Base-by-base conservation (phyloP, 2,113 vertebrate genomes). In the Anoura caudifer region DNA sequence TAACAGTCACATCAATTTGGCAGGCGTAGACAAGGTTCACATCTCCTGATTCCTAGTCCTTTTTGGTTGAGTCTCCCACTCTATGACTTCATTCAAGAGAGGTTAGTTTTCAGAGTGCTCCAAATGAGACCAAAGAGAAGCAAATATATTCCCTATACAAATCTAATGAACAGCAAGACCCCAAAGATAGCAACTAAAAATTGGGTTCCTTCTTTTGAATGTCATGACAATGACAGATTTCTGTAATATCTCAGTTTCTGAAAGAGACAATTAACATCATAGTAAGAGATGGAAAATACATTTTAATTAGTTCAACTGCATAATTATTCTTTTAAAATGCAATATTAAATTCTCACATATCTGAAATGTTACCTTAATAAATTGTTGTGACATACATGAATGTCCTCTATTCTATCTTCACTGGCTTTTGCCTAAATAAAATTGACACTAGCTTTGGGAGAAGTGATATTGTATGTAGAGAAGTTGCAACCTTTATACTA, bases 341-440 rank as follows among this genome's bases (percentile, higher is more conserved):
- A 45, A 10, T 72, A 36, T 94, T 90, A 93, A 94, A 61, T 95
- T 91, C 73, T 91, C 85, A 93, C 43, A 96, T 87, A 81, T 95
- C 33, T 61, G 24, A 77, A 86, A 56, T 93, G 45, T 92, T 92
- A 82, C 75, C 76, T 93, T 95, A 70, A 95, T 76, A 94, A 83
- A 67, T 84, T 50, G 36, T 80, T 81, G 17, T 0, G 0, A 50
- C 63, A 19, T 79, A 20, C 14, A 54, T 72, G 69, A 95, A 84
- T 76, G 72, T 81, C 65, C 38, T 97, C 87, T 63, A 56, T 31
- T 86, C 45, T 56, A 2, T 84, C 38, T 92, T 94, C n/a, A 75
- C 45, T 87, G 50, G 70, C 85, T 95, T 45, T 81, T 83, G 36
- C 45, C 63, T 90, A 38, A 95, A 50, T 87, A 69, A 93, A 91